Percentiles rank a stretch among this genome's conserved stretches.
Conservation (phyloP, 1,140 invertebrate genomes). For the Zelostemma sp. region DNA sequence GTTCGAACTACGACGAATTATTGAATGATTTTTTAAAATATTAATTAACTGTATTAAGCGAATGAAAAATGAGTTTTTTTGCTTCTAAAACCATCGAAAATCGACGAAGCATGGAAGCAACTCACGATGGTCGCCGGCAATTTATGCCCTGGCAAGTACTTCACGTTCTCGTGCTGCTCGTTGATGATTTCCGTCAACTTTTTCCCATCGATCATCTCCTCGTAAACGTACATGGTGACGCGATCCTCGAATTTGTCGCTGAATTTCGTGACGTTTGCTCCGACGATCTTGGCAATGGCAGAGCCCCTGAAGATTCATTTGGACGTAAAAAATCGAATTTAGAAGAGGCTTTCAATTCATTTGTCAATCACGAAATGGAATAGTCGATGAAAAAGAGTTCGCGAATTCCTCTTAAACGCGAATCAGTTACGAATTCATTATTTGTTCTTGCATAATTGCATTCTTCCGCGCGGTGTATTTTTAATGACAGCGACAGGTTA, state of each 20-base stretch:
- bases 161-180: conserved; percentile 97
- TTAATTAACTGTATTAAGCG: background rate
- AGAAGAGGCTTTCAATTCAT: no score
- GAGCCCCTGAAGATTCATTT: conserved; percentile 88
- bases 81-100: no score
- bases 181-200: conserved; percentile 99
- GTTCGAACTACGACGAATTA: conserved; percentile 82
- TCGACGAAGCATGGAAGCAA: no score
- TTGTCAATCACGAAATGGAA: no score
- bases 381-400: no score
- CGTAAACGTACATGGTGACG: conserved; percentile 98
- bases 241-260: conserved; percentile 86
- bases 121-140: no score
- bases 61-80: background rate
- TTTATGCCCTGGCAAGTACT: conserved; percentile 96
- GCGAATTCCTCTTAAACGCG: no score
- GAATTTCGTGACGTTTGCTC: conserved; percentile 84
- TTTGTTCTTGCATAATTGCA: no score
- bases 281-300: conserved; percentile 99
- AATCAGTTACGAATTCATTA: no score
- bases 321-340: no score
- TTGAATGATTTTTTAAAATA: conserved; percentile 51
- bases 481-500: no score
- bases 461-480: no score
- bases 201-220: conserved; percentile 95